Evolutionary conservation across 2,113 vertebrate species (phyloP).

Genomic region (Parotia lawesii): DNA sequence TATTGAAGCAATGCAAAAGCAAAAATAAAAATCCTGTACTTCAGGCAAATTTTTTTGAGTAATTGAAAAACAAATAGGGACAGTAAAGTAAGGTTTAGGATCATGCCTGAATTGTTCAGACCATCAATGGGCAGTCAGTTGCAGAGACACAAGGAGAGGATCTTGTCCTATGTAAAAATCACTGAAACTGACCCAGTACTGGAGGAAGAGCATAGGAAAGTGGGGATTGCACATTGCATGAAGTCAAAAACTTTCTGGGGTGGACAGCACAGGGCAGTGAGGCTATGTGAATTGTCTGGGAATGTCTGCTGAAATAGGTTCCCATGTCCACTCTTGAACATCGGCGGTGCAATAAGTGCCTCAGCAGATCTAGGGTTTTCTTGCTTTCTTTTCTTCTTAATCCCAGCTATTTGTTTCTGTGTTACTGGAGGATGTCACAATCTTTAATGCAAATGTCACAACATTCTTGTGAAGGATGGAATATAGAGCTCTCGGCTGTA

Average conservation of each 20-base stretch:
- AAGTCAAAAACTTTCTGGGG: background rate
- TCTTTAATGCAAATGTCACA: background rate
- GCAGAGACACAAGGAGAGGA: background rate
- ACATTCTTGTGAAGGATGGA: background rate
- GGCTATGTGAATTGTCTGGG: background rate
- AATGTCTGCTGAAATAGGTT: background rate
- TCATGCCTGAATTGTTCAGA: background rate
- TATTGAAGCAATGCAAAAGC: background rate
- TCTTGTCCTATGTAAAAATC: background rate
- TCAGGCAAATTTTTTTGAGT: background rate
- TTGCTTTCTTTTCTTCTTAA: background rate
- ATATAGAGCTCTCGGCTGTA: rapidly evolving
- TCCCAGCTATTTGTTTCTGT: background rate
- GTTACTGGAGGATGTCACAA: background rate
- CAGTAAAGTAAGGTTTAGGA: background rate
- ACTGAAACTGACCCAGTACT: background rate
- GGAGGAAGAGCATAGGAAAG: background rate
- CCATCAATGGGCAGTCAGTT: background rate
- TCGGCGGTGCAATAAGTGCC: background rate
- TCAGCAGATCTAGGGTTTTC: background rate
- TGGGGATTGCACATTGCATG: background rate
- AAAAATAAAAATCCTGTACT: background rate
- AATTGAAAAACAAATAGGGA: background rate
- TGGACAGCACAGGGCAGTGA: background rate
- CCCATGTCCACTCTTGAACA: background rate